Conservation (phyloP, 2,797 vertebrate species). For the Danio aesculapii region DNA sequence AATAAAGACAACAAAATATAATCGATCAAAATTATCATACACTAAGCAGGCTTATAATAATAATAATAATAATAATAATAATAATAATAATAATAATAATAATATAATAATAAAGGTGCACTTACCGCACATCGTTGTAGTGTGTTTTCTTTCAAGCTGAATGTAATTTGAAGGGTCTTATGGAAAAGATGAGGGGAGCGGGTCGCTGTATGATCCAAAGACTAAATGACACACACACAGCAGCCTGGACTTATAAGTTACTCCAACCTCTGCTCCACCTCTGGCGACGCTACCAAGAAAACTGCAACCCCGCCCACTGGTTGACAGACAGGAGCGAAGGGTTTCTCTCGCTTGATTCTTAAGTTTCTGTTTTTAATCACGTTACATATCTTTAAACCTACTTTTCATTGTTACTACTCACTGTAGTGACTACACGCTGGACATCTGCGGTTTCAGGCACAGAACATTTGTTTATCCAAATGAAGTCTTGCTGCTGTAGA, state of each 20-base stretch:
- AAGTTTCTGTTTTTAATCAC: neutral
- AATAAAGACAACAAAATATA: neutral
- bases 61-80: no score
- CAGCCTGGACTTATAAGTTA: conserved; percentile 28
- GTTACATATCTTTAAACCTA: neutral
- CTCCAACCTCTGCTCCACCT: conserved; percentile 59
- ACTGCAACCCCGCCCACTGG: conserved; percentile 49
- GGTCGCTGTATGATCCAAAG: conserved; percentile 10
- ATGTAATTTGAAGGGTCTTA: neutral
- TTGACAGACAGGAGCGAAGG: neutral
- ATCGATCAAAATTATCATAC: neutral
- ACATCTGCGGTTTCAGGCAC: no score
- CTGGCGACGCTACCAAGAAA: conserved; percentile 46
- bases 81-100: no score
- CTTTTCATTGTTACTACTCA: neutral
- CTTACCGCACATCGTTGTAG: conserved; percentile 81
- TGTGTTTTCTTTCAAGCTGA: conserved; percentile 27
- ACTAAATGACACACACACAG: conserved; percentile 25
- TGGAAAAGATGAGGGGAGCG: neutral
- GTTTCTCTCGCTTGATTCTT: neutral
- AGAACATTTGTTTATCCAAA: neutral
- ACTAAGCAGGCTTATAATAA: no score
- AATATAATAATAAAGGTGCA: neutral
- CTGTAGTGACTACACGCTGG: neutral
- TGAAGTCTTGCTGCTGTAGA: no score